Base-by-base conservation (phyloP, 2,797 vertebrate species). In the Picus viridis region DNA sequence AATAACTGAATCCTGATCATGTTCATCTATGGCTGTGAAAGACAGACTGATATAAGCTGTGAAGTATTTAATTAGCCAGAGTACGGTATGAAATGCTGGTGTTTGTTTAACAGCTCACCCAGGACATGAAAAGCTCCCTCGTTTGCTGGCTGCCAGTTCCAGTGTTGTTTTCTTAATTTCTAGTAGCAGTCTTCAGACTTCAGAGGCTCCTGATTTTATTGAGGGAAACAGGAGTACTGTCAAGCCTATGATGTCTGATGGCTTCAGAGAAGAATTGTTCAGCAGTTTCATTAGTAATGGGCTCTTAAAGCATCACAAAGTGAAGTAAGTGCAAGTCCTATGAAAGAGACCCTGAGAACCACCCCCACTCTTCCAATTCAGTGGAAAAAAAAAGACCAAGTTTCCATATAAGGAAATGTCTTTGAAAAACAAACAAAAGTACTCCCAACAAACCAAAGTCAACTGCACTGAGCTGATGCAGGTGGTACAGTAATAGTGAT, bases 401-500 rank as follows among this genome's bases (percentile, higher is more conserved):
- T 83, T 36, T 49, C 83, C 3, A 6, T 16, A 6, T 26, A 41
- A 77, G 24, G 69, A 82, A 43, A 32, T 0, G 3, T 49, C n/a
- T 59, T 18, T 26, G 10, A 24, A 10, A 29, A 27, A 76, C 84
- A 54, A 49, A 49, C 17, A 49, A 49, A 49, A 49, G 19, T 22
- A 22, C 47, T 7, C 47, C 47, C 41, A 43, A 43, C 16, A 49
- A 22, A 49, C 20, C 47, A 49, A 49, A 62, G 19, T 65, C 2
- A 7, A 71, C 14, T 59, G 10, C 62, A 63, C 9, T 72, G 67
- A 93, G 76, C 73, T 94, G 88, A 83, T 0, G 0, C 22, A 73
- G 67, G 23, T 57, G 63, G 49, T 85, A 63, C 32, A 67, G 78
- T 88, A 94, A 92, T 75, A 93, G 72, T 89, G 82, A 85, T 78